Evolutionary conservation across 2,113 vertebrate genomes (phyloP), one percentile per base, ranked within the genome.

Genomic region (Mastomys coucha): DNA sequence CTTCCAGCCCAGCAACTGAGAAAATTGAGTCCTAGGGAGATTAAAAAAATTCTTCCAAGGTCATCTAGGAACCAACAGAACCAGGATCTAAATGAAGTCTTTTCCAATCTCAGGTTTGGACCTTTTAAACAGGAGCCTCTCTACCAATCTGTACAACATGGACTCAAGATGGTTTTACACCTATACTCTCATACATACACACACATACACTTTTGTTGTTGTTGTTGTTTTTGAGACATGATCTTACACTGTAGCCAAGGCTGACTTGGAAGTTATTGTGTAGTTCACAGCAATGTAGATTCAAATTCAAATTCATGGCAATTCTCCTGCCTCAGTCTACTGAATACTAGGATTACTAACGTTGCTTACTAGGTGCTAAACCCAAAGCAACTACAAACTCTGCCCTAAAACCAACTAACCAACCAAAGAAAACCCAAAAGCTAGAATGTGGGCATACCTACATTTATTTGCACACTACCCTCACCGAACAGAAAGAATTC

Each of bases 401-500:
- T 6, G 11, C 5, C 42, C 84, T 49, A 58, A 49, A 75, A 67
- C 19, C n/a, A 85, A 31, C 49, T 3, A 39, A n/a, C 56, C 51
- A 7, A 72, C 12, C 45, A 31, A 19, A 72, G 70, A 20, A 69
- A 70, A 42, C 49, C 16, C 69, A 22, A 24, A 86, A 31, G 14
- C 33, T 53, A n/a, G 17, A 56, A 42, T 14, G 19, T 28, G 22
- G 0, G 7, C 58, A 22, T 2, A 2, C 53, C 31, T 24, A 36
- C 53, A 20, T 72, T 73, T 11, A 89, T 53, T 70, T 36, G 33
- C 67, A 42, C 6, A 0, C 72, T 42, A 36, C 2, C 39, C 36
- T 84, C 63, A 0, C 22, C 2, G 60, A 75, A n/a, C 33, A 0
- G 16, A 91, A 97, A 97, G 89, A 98, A 88, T 96, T 39, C 5